A percentile compares a stretch with the other conserved stretches of the same genome.
Conservation (phyloP, 2,113 vertebrate species). For the Balaeniceps rex region DNA sequence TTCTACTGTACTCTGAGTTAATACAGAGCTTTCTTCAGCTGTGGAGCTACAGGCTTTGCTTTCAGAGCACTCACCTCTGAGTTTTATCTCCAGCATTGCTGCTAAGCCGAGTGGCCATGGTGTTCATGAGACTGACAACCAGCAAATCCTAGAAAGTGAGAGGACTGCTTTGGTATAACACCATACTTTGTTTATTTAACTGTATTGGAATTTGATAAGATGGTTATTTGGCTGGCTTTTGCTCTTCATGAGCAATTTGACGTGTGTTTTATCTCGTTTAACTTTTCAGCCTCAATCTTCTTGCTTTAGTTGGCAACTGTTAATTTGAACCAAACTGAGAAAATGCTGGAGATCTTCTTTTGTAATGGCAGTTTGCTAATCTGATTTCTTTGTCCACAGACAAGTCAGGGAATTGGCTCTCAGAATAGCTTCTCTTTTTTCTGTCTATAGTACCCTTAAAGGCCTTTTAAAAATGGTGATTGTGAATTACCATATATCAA, state of each 20-base stretch:
- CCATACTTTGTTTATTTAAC: neutral
- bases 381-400: neutral
- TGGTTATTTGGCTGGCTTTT: neutral
- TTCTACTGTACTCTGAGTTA: neutral
- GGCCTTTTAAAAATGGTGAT: neutral
- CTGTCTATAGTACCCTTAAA: neutral
- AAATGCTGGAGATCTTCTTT: neutral
- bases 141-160: neutral
- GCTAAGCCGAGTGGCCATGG: neutral
- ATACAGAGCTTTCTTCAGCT: neutral
- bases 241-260: neutral
- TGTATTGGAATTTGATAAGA: neutral
- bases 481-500: neutral
- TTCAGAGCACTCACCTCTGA: neutral
- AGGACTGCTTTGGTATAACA: neutral
- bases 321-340: neutral
- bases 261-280: neutral
- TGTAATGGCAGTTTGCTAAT: neutral
- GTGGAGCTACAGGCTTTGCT: neutral
- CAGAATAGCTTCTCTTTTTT: neutral
- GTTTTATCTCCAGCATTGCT: neutral
- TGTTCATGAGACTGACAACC: neutral
- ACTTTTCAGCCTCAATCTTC: neutral
- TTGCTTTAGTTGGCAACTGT: neutral
- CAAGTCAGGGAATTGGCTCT: neutral